Evolutionary conservation across 2,113 vertebrate species (phyloP).

Genomic region (Progne subis): DNA sequence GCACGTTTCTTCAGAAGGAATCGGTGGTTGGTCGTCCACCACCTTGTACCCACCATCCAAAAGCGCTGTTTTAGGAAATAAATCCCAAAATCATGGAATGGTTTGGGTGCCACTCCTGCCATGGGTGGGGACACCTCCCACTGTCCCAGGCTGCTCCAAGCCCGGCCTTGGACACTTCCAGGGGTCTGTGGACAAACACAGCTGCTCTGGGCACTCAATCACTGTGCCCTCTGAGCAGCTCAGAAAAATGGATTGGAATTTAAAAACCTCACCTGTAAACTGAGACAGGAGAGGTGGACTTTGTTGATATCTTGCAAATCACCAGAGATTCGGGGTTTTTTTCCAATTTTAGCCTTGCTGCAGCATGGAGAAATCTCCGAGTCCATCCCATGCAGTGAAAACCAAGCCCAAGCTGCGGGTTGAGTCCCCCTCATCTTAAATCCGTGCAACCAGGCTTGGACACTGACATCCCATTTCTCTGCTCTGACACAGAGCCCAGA

Average conservation of each 20-base stretch:
- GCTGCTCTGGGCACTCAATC: too few species aligned
- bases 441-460: background rate
- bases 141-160: background rate
- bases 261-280: background rate
- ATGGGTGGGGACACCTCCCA: background rate
- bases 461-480: fast-evolving
- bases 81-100: too few species aligned
- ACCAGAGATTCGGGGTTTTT: background rate
- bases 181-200: background rate
- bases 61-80: background rate
- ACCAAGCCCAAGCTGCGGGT: background rate
- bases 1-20: background rate
- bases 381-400: background rate
- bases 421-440: fast-evolving
- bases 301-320: background rate
- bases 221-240: background rate
- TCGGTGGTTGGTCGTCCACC: background rate
- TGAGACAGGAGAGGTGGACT: fast-evolving
- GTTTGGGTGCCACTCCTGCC: background rate
- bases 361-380: background rate
- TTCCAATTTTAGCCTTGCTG: background rate
- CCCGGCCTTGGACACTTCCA: background rate
- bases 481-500: background rate
- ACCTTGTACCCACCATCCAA: background rate
- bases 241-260: background rate